A percentile compares a stretch with the other conserved stretches of the same genome.
These are phyloP conservation scores for Rostratula benghalensis DNA, from an alignment of 2,113 vertebrate species.

Conservation along the genomic window DNA sequence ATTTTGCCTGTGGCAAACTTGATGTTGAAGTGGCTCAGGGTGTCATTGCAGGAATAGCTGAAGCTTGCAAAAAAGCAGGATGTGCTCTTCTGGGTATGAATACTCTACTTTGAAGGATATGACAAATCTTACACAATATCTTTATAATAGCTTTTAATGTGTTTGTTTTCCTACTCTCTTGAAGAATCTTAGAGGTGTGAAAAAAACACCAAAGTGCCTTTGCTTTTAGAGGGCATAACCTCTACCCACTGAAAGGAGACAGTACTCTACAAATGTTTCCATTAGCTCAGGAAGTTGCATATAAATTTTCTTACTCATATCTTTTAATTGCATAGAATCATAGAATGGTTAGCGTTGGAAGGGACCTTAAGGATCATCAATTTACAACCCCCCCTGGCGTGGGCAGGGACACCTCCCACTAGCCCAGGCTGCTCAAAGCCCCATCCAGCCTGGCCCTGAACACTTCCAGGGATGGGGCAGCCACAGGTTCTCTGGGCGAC, in stretches of 20 bases:
- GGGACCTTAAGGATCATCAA: no score
- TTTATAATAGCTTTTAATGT: not conserved
- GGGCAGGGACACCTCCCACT: no score
- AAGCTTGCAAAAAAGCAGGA: conserved; percentile 85
- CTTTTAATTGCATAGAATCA: not conserved
- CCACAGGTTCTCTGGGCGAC: no score
- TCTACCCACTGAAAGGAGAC: not conserved
- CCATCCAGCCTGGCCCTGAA: no score
- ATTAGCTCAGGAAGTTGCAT: not conserved
- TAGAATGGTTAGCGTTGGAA: no score
- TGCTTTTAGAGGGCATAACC: not conserved
- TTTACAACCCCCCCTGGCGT: no score
- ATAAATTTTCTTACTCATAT: not conserved
- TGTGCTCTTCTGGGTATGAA: conserved; percentile 91
- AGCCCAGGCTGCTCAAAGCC: no score
- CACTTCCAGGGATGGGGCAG: no score
- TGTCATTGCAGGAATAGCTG: conserved; percentile 85
- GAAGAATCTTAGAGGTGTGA: not conserved
- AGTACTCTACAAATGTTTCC: not conserved
- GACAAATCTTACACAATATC: not conserved
- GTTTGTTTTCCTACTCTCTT: not conserved
- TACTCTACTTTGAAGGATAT: not conserved
- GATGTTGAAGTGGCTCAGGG: conserved; percentile 81
- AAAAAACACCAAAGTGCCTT: not conserved
- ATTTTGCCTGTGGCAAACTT: conserved; percentile 94